These are phyloP conservation scores for Drosophila glabriapex DNA, from an alignment of 2,888 invertebrate species.

Conservation along the genomic window DNA sequence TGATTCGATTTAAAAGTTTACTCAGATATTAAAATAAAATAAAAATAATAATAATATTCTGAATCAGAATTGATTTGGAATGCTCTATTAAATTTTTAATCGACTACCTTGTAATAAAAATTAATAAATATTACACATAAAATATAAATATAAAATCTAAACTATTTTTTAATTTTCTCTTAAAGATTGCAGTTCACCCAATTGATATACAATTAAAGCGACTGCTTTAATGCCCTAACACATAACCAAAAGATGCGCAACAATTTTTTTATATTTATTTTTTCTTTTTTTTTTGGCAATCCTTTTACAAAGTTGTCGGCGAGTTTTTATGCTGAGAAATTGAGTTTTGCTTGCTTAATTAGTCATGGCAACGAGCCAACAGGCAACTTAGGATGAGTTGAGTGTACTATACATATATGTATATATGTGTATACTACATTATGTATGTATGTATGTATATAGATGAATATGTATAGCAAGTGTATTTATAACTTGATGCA, in stretches of 20 bases:
- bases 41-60: neutral
- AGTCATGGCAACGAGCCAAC: slow-evolving; percentile 61
- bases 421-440: slow-evolving; percentile 2
- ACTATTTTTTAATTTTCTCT: neutral
- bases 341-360: slow-evolving; percentile 70
- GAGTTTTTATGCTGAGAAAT: slow-evolving; percentile 72
- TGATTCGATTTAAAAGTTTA: neutral
- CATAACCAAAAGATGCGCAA: slow-evolving; percentile 37
- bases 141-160: neutral
- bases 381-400: slow-evolving; percentile 21
- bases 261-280: slow-evolving; percentile 15
- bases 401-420: neutral
- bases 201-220: neutral
- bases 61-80: neutral
- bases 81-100: neutral
- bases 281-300: slow-evolving; percentile 46
- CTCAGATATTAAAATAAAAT: neutral
- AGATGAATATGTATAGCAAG: neutral
- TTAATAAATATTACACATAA: fast-evolving
- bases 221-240: slow-evolving; percentile 12
- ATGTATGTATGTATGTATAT: neutral
- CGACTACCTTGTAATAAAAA: fast-evolving
- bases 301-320: slow-evolving; percentile 77
- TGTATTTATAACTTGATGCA: neutral
- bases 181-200: neutral